A percentile compares a stretch with the other conserved stretches of the same genome.
These are phyloP conservation scores for Acanthurus leucopareius DNA, from an alignment of 2,797 vertebrate genomes.

Conservation along the genomic window DNA sequence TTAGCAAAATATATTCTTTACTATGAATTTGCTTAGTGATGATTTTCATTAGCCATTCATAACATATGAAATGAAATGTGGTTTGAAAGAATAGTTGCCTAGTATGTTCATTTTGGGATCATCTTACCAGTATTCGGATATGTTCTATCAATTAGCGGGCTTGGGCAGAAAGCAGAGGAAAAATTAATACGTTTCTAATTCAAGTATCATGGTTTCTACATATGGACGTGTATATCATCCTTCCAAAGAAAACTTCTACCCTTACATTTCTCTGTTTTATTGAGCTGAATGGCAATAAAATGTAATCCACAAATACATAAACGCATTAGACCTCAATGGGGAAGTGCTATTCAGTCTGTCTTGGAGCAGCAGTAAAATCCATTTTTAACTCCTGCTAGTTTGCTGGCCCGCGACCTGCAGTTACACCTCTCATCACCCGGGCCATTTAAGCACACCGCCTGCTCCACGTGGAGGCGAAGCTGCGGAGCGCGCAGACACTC, in stretches of 20 bases:
- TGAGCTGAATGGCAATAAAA: conserved; percentile 84
- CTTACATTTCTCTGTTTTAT: conserved; percentile 83
- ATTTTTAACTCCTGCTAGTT: conserved; percentile 80
- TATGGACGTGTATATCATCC: conserved; percentile 68
- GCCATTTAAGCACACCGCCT: conserved; percentile 66
- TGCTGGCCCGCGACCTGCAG: conserved; percentile 70
- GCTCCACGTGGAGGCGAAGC: conserved; percentile 52
- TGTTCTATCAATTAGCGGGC: conserved; percentile 83
- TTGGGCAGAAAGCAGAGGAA: conserved; percentile 78
- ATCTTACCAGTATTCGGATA: conserved; percentile 79
- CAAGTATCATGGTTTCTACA: conserved; percentile 80
- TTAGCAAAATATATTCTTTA: conserved; percentile 22
- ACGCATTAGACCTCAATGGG: conserved; percentile 80
- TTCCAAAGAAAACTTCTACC: conserved; percentile 86
- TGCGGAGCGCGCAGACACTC: conserved; percentile 60
- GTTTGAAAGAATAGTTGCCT: conserved; percentile 59
- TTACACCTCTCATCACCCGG: conserved; percentile 82
- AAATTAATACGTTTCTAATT: conserved; percentile 84
- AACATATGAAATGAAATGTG: conserved; percentile 38
- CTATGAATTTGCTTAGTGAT: conserved; percentile 39
- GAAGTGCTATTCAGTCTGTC: conserved; percentile 80
- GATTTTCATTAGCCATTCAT: conserved; percentile 53
- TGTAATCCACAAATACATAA: conserved; percentile 84
- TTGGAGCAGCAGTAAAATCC: conserved; percentile 78
- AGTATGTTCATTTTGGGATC: conserved; percentile 71